Base-by-base conservation (phyloP, 2,888 invertebrate genomes). In the Parascotia fuliginaria region DNA sequence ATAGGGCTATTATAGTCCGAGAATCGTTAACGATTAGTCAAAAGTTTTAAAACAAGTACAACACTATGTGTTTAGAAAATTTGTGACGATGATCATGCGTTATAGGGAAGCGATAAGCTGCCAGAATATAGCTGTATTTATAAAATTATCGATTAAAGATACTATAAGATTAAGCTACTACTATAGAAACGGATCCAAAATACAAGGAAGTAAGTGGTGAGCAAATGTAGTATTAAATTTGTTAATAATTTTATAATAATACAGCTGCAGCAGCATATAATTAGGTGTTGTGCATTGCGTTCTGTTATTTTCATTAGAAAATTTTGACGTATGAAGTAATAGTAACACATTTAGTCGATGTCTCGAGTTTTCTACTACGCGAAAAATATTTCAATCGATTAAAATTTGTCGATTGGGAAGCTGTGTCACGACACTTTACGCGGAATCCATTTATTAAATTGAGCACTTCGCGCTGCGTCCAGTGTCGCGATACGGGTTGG, bases 281-380 rank as follows among this genome's bases (percentile, higher is more conserved):
- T 53, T 73, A 75, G 75, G 76, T 83, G 83, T 68, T 68, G 68
- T 68, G 83, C 83, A 78, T 75, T 77, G 70, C 64, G 57, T 67
- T 71, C 70, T 70, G 70, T 70, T 65, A 60, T 43, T 73, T 71
- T 74, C 70, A 77, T 71, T 80, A 77, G 72, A 71, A 51, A 73
- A 69, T 72, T 79, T 77, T 81, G 79, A 83, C 76, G 77, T 85
- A 84, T 83, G 83, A 80, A 83, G 81, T 84, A 85, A 83, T 83
- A 85, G 86, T 90, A 87, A 88, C 87, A 90, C 89, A 88, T 89
- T 89, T 88, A 87, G 82, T 90, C 91, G 90, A 91, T 89, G 91
- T 89, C 87, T 90, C 87, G 89, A 88, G 70, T 76, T 58, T 75
- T 72, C 79, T 70, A 71, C 79, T 45, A 57, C 82, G 80, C 76